Evolutionary conservation across 2,113 vertebrate genomes (phyloP).

Genomic region (Neoarius graeffei): DNA sequence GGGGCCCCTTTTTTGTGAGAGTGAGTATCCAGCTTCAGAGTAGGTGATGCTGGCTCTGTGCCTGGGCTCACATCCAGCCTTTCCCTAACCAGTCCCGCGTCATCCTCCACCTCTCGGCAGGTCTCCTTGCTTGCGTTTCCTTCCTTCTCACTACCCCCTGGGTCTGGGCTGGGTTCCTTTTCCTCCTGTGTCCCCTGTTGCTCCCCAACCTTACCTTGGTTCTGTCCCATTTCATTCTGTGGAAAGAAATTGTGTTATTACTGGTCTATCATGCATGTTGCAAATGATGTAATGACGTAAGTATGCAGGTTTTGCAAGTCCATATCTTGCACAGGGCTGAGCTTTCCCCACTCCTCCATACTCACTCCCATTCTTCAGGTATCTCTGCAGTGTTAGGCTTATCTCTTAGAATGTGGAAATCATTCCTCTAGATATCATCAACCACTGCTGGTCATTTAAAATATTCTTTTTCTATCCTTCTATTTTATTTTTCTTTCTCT

Average conservation of each 20-base stretch:
- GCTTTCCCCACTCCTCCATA: conserved; percentile 33
- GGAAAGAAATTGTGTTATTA: conserved; percentile 55
- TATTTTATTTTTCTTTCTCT: not conserved
- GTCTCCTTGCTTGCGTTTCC: conserved; percentile 56
- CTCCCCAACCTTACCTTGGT: conserved; percentile 68
- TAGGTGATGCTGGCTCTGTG: conserved; percentile 67
- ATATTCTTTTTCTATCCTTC: not conserved
- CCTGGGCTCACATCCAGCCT: conserved; percentile 55
- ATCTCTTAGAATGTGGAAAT: conserved; percentile 6
- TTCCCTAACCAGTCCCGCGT: conserved; percentile 47
- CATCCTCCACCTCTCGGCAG: conserved; percentile 52
- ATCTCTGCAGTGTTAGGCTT: conserved; percentile 11
- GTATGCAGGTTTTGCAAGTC: conserved; percentile 46
- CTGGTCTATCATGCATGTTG: conserved; percentile 20
- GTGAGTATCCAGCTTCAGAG: conserved; percentile 56
- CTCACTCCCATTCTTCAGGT: conserved; percentile 28
- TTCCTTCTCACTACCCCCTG: conserved; percentile 58
- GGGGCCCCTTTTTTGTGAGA: conserved; percentile 53
- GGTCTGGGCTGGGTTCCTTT: conserved; percentile 40
- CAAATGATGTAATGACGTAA: conserved; percentile 50
- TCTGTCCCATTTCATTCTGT: conserved; percentile 77
- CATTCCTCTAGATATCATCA: not conserved
- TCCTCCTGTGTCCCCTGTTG: conserved; percentile 56
- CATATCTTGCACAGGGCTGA: conserved; percentile 42
- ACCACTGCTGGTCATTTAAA: not conserved